Evolutionary conservation across 2,113 vertebrate genomes (phyloP).

Genomic region (Hippoglossus stenolepis): DNA sequence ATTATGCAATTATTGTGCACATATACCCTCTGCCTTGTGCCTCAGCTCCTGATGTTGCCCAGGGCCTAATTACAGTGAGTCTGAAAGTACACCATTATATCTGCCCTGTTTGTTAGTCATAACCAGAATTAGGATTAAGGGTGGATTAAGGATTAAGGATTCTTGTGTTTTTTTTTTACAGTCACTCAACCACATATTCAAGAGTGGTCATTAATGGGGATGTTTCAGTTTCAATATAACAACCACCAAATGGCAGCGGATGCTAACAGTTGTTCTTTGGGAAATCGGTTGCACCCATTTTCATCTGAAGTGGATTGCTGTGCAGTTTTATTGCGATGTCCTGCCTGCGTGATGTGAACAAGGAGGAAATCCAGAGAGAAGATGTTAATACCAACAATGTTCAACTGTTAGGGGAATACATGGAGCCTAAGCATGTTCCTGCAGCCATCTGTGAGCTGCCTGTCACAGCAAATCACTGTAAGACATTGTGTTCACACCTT

Average conservation of each 20-base stretch:
- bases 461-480: constrained; percentile 16
- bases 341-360: neutral
- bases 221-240: constrained; percentile 24
- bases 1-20: constrained; percentile 31
- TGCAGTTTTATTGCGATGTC: no score
- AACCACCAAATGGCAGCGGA: constrained; percentile 56
- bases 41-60: neutral
- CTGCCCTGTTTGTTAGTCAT: neutral
- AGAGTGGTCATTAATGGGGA: constrained; percentile 21
- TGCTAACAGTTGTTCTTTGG: no score
- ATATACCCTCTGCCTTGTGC: constrained; percentile 6
- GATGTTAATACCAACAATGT: constrained; percentile 13
- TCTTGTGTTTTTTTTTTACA: neutral
- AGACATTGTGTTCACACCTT: constrained; percentile 13
- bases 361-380: constrained; percentile 18
- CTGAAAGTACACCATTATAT: constrained; percentile 17
- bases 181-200: neutral
- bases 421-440: constrained; percentile 2
- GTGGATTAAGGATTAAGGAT: neutral
- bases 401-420: constrained; percentile 15
- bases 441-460: constrained; percentile 2
- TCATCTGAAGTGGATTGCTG: neutral
- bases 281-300: no score
- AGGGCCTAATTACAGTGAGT: constrained; percentile 41
- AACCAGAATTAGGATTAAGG: constrained; percentile 10